Percentiles rank a stretch among this genome's conserved stretches.
Evolutionary conservation across 2,113 vertebrate genomes (phyloP).

Genomic region (Antechinus stuartii): DNA sequence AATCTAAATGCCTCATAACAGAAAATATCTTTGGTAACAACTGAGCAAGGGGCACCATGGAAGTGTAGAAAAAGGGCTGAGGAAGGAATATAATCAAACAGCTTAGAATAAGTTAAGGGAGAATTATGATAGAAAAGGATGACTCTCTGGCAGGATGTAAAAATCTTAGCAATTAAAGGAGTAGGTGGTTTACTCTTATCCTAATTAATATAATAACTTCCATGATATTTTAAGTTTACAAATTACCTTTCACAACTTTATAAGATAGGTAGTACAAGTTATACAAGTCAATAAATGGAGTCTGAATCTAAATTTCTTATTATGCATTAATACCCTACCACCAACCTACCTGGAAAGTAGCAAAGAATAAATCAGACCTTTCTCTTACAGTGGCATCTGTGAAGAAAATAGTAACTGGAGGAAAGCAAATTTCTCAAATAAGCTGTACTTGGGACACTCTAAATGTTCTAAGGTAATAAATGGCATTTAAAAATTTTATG

Average conservation of each 20-base stretch:
- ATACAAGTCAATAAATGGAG: background rate
- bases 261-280: background rate
- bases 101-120: background rate
- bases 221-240: background rate
- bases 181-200: too few species aligned
- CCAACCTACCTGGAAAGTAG: background rate
- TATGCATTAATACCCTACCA: constrained; percentile 7
- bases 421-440: background rate
- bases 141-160: background rate
- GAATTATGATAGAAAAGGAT: background rate
- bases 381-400: background rate
- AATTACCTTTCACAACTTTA: background rate
- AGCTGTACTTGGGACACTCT: background rate
- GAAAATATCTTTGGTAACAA: background rate
- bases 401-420: background rate
- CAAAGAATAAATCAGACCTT: constrained; percentile 15
- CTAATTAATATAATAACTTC: background rate
- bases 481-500: background rate
- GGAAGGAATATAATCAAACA: background rate
- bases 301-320: background rate
- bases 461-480: background rate
- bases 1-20: background rate
- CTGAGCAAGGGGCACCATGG: background rate
- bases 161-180: background rate
- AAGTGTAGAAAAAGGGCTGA: background rate